Base-by-base conservation (phyloP, 2,113 vertebrate species). In the Corythaixoides concolor region DNA sequence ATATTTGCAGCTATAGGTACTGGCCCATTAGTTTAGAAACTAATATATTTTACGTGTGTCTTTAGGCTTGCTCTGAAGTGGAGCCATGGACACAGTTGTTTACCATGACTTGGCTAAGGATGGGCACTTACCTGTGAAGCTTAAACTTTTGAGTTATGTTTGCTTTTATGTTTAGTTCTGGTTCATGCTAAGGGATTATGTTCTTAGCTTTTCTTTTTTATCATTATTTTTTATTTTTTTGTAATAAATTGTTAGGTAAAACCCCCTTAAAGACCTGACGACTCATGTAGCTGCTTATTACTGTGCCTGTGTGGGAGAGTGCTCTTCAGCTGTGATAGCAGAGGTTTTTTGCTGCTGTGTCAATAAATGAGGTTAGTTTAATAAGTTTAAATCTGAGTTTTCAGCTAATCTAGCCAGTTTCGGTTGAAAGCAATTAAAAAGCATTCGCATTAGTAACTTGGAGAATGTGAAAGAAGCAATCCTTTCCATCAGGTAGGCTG, bases 1-100 rank as follows among this genome's bases (percentile, higher is more conserved):
- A 24, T 76, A 75, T 85, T 85, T 93, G 5, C 43, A 75, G 15
- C n/a, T 68, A 0, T 72, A 30, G 10, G 9, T 52, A n/a, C 6
- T 55, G 39, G 68, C 14, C 14, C 11, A 6, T 59, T 70, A 85
- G 21, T 90, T 82, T 64, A n/a, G 52, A 66, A 82, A 30, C 17
- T 60, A 37, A 15, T 60, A 0, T 59, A 21, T 79, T 23, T 63
- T 47, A 4, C 0, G 0, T 43, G 12, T 47, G 12, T 66, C 80
- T 86, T 86, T 49, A 33, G 32, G 11, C 41, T 76, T 77, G 10
- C 11, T 76, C 7, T 4, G 1, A 52, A 60, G 53, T 52, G 56
- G 23, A 83, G 35, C 39, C 27, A 5, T 14, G 21, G 53, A 59
- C 24, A 11, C 23, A 41, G 15, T 37, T 76, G 10, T 64, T 82